Conservation (phyloP, 2,113 vertebrate genomes). For the Phrynosoma blainvillii region DNA sequence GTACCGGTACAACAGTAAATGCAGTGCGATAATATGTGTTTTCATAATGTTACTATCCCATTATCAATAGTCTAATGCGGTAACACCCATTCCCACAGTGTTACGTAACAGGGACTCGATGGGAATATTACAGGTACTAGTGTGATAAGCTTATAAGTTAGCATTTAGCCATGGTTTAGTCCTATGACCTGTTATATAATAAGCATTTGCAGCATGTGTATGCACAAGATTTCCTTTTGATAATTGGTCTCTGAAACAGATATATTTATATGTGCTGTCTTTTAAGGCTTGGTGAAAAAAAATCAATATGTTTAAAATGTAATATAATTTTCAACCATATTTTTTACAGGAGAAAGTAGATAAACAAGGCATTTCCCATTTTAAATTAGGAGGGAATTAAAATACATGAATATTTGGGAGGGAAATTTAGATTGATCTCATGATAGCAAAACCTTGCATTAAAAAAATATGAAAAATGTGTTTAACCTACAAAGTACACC, state of each 20-base stretch:
- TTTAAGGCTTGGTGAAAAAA: background rate
- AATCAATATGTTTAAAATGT: too few relatives aligned
- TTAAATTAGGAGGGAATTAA: background rate
- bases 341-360: background rate
- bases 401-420: conserved; percentile 2
- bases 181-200: conserved; percentile 3
- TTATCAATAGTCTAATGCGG: too few relatives aligned
- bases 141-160: too few relatives aligned
- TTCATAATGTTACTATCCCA: too few relatives aligned
- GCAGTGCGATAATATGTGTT: too few relatives aligned
- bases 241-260: conserved; percentile 27
- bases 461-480: background rate
- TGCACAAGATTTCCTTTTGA: conserved; percentile 49
- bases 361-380: conserved; percentile 14
- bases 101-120: too few relatives aligned
- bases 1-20: too few relatives aligned
- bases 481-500: background rate
- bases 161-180: conserved; percentile 8
- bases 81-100: too few relatives aligned
- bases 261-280: conserved; percentile 46
- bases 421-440: background rate
- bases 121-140: too few relatives aligned
- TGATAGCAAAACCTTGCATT: background rate
- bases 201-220: conserved; percentile 34
- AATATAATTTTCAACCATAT: background rate